Evolutionary conservation across 2,113 vertebrate species (phyloP), one percentile per base, ranked within the genome.

Genomic region (Bombycilla garrulus): DNA sequence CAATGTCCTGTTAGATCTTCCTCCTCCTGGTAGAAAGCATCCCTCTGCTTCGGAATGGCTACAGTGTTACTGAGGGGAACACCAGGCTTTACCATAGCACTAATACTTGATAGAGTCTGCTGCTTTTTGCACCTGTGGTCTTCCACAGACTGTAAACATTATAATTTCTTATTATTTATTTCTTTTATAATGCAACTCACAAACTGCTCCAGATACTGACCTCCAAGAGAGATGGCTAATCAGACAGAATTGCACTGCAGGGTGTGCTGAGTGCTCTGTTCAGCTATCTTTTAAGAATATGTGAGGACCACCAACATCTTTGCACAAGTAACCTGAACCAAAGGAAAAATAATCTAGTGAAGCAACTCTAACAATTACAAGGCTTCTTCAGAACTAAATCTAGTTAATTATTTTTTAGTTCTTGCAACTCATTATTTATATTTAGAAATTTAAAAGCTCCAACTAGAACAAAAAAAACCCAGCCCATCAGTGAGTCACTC

Each of bases 271-370:
- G 56, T 24, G 28, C 76, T 90, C 47, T 40, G 67, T 86, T 95
- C 88, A 60, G 53, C 15, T 92, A 83, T 42, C 76, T 90, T 80
- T 33, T 60, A 81, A 81, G 67, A 71, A 45, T 86, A 64, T 71
- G 23, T 74, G 45, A 83, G 48, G 94, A 92, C 76, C 94, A 96
- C 93, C 80, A 96, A 61, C 79, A 90, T 90, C 64, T 96, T 80
- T 90, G 74, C 47, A 42, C 28, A 42, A 92, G 92, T 83, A 96
- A 93, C 48, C 64, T 54, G 76, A 94, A 95, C 71, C 67, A 86
- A 47, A 64, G 44, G 23, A 83, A 94, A 93, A 93, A 90, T 78
- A 92, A 79, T 56, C 60, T 53, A 93, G 67, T 53, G 84, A 57
- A 74, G 51, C 57, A 88, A 48, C 40, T 69, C 80, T 64, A 81